Conservation (phyloP, 2,888 invertebrate genomes). For the Smittia sp. region DNA sequence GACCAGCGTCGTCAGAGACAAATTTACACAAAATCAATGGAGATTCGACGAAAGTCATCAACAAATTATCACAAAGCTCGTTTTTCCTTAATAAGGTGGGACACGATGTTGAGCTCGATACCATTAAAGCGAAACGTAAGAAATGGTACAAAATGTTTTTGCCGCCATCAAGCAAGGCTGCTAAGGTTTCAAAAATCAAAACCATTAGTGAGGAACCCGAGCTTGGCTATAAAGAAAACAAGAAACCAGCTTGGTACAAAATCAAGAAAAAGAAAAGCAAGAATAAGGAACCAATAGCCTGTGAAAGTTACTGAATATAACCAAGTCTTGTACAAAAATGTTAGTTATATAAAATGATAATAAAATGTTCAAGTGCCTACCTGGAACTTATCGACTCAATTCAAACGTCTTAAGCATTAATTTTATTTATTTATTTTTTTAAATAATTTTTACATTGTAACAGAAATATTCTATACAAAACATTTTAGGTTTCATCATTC, state of each 20-base stretch:
- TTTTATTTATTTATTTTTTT: constrained; percentile 42
- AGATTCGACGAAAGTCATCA: background rate
- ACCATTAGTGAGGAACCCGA: background rate
- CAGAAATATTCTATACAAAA: constrained; percentile 44
- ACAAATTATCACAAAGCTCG: constrained; percentile 7
- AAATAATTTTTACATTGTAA: constrained; percentile 43
- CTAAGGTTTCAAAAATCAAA: background rate
- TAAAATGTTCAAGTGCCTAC: background rate
- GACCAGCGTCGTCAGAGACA: background rate
- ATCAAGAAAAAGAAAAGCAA: background rate
- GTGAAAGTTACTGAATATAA: background rate
- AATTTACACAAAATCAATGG: background rate
- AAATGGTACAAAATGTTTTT: constrained; percentile 33
- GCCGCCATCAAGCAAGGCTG: background rate
- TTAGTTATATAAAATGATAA: background rate
- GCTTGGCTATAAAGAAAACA: background rate
- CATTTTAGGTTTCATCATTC: constrained; percentile 42
- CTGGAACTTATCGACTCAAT: background rate
- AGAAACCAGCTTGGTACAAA: background rate
- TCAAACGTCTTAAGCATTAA: constrained; percentile 15
- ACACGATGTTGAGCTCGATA: background rate
- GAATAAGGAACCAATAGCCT: background rate
- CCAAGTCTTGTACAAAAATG: background rate
- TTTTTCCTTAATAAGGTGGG: background rate
- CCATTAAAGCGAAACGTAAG: constrained; percentile 23